Evolutionary conservation across 2,113 vertebrate species (phyloP).

Genomic region (Forbesichthys agassizii): DNA sequence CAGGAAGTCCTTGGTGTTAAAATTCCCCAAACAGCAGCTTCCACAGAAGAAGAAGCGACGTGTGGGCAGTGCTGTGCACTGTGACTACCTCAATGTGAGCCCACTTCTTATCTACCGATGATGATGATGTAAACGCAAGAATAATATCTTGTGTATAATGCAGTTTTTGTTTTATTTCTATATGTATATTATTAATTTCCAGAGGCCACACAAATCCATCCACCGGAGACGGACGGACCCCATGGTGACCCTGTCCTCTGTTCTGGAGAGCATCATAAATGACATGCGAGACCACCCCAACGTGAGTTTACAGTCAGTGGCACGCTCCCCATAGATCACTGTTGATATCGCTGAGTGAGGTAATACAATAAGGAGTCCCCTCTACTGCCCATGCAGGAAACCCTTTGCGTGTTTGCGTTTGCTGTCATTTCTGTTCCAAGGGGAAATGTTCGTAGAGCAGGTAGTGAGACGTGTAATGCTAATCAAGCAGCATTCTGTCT

Average conservation of each 20-base stretch:
- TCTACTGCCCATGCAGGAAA: too few relatives aligned
- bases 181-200: neutral
- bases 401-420: too few relatives aligned
- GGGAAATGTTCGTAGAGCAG: too few relatives aligned
- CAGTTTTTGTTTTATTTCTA: neutral
- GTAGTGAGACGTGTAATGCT: too few relatives aligned
- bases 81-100: conserved; percentile 96
- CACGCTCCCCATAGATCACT: neutral
- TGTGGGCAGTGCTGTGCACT: conserved; percentile 92
- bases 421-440: too few relatives aligned
- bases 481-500: too few relatives aligned
- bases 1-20: conserved; percentile 95
- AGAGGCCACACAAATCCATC: conserved; percentile 98
- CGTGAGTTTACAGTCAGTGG: conserved; percentile 72
- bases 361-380: too few relatives aligned
- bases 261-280: conserved; percentile 95
- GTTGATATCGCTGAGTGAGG: too few relatives aligned
- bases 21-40: conserved; percentile 97
- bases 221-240: conserved; percentile 95
- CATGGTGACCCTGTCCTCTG: conserved; percentile 95
- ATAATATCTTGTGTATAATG: neutral
- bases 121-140: neutral
- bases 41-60: conserved; percentile 95
- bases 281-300: conserved; percentile 96
- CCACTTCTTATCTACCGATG: neutral